Evolutionary conservation across 2,888 invertebrate genomes (phyloP), one percentile per base, ranked within the genome.

Genomic region (Drosophila suboccidentalis): DNA sequence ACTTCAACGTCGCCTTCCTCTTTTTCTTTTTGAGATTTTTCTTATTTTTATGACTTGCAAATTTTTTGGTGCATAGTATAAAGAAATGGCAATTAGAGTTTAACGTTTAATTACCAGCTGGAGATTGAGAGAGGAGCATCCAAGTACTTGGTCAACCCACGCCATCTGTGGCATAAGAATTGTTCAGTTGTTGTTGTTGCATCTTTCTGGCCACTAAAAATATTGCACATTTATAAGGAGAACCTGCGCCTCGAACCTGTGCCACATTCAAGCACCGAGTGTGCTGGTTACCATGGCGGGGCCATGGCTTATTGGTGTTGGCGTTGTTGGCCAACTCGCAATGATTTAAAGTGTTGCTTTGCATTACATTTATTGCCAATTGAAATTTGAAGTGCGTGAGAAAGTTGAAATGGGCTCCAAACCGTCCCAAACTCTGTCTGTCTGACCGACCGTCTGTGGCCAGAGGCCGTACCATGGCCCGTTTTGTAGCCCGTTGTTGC

Each of bases 341-440:
- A 90, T 91, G 91, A 91, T 91, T 91, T 91, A 91, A 91, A 90
- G 91, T 91, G 91, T 90, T 91, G 91, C 91, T 87, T 91, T 91
- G 91, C 91, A 91, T 91, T 91, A 91, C 91, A 91, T 91, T 91
- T 91, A 91, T 91, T 90, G 90, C 91, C 91, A 90, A 91, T 91
- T 91, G 91, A 91, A 91, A 91, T 90, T 90, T 90, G 91, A 91
- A 91, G 91, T 91, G 91, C 91, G 91, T 91, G 91, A 91, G 91
- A 91, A 91, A 91, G 90, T 90, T 86, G 83, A 87, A 90, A 90
- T 90, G 85, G 89, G 78, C 75, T 87, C 65, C 43, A 39, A 39
- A 58, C 19, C 39, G 57, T 38, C 47, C 59, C 59, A 49, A 50
- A 29, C 26, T 26, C 26, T 26, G 26, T 26, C 39, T 34, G 39